Base-by-base conservation (phyloP, 1,140 invertebrate species). In the Hyles euphorbiae region DNA sequence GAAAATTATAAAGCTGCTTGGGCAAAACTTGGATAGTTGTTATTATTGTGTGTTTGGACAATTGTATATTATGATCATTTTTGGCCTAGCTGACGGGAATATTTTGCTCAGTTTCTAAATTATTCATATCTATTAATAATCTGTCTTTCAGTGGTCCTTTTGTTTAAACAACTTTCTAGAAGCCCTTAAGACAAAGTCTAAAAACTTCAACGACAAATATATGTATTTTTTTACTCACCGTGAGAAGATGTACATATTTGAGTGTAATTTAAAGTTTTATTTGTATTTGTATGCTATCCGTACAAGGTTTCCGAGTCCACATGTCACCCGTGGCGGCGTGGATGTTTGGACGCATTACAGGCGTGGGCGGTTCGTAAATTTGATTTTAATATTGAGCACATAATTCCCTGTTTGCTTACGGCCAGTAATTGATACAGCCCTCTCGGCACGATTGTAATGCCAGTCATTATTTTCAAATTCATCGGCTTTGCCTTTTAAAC, bases 391-490 rank as follows among this genome's bases (percentile, higher is more conserved):
- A 86, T 81, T 77, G 74, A 86, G 71, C 80, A 69, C 72, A 66
- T 86, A 86, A 83, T 81, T 61, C 74, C 74, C 74, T 74, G 76
- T 81, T 82, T 77, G 77, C 77, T 74, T 74, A 69, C 68, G 61
- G 66, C 63, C 67, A 75, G 77, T 83, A 83, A 86, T 86, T 86
- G 81, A 86, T 86, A 83, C 79, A 58, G 61, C 71, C 77, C 82
- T 78, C 75, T 81, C 76, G 80, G 74, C 72, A 73, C 56, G 65
- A 71, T 61, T 74, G 78, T 86, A 83, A 87, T 83, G 67, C 78
- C 76, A 71, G 74, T 84, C 76, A 84, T 87, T 84, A 87, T 84
- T 84, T 84, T 87, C 75, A 60, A 80, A 87, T 84, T 83, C 78
- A 61, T 72, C 62, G 76, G 71, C 74, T 79, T 68, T 72, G 63